Conservation (phyloP, 2,113 vertebrate species). For the Nothoprocta perdicaria region DNA sequence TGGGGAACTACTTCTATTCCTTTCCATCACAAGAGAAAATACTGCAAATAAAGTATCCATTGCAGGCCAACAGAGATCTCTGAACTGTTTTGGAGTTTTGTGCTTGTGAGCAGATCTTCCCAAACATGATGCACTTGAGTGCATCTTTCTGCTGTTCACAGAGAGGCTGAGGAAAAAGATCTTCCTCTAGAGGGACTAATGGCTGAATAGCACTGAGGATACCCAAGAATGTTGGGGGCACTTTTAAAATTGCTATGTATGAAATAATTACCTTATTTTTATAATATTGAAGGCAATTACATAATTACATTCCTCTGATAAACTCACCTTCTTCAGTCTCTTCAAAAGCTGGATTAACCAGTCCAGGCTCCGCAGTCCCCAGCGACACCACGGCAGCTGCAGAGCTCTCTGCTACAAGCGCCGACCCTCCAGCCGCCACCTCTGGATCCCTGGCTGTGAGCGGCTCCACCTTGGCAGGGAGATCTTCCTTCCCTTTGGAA, state of each 20-base stretch:
- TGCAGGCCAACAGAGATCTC: neutral
- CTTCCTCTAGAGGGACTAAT: neutral
- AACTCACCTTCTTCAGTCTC: conserved; percentile 87
- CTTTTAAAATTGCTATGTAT: neutral
- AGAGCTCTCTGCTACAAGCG: conserved; percentile 63
- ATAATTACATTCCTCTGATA: neutral
- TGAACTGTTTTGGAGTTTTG: neutral
- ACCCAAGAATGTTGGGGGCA: neutral
- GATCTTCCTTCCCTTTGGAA: conserved; percentile 82
- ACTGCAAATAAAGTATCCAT: neutral
- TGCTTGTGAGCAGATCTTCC: neutral
- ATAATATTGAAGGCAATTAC: neutral
- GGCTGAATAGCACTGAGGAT: neutral
- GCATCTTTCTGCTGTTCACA: neutral
- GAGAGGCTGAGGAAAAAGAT: neutral
- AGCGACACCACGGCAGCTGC: conserved; percentile 60
- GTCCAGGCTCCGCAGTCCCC: conserved; percentile 81
- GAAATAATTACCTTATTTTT: neutral
- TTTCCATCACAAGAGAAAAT: neutral
- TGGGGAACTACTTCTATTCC: neutral
- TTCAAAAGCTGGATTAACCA: conserved; percentile 91
- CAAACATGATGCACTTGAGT: neutral
- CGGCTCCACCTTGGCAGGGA: conserved; percentile 73
- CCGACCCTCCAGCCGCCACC: neutral
- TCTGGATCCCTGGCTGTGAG: neutral